Percentiles rank a stretch among this genome's conserved stretches.
These are phyloP conservation scores for Trogon melanurus DNA, from an alignment of 2,113 vertebrate genomes.

Conservation along the genomic window DNA sequence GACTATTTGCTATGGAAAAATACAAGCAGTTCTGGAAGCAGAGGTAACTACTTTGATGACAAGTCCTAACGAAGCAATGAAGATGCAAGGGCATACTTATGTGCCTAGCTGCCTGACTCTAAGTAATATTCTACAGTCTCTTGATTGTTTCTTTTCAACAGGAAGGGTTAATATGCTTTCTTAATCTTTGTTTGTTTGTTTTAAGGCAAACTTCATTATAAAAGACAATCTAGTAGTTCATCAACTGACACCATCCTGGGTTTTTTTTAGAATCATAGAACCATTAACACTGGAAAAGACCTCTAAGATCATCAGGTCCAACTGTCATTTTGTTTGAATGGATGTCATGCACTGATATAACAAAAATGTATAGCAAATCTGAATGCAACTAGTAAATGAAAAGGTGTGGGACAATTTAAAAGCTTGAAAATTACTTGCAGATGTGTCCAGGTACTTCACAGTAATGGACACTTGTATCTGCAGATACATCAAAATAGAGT, in stretches of 20 bases:
- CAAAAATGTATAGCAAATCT: not conserved
- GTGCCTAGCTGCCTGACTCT: not conserved
- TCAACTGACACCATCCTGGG: not conserved
- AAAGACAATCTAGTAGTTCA: not conserved
- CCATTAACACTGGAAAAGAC: too few relatives aligned
- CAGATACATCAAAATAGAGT: not conserved
- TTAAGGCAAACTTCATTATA: not conserved
- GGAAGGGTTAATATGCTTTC: not conserved
- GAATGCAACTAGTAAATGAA: not conserved
- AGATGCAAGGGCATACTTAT: not conserved
- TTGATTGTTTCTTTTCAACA: not conserved
- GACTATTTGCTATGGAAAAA: not conserved
- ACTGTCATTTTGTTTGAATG: not conserved
- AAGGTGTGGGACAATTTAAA: not conserved
- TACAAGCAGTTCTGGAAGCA: not conserved
- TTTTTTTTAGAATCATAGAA: not conserved
- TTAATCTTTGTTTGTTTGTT: not conserved
- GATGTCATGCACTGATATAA: not conserved
- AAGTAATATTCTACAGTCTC: not conserved
- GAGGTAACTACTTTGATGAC: not conserved
- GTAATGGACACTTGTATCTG: not conserved
- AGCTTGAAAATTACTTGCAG: not conserved
- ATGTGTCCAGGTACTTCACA: not conserved
- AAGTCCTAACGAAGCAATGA: not conserved
- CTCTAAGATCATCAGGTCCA: too few relatives aligned